A percentile compares a stretch with the other conserved stretches of the same genome.
These are phyloP conservation scores for Leptodactylus fuscus DNA, from an alignment of 2,113 vertebrate species.

Conservation along the genomic window DNA sequence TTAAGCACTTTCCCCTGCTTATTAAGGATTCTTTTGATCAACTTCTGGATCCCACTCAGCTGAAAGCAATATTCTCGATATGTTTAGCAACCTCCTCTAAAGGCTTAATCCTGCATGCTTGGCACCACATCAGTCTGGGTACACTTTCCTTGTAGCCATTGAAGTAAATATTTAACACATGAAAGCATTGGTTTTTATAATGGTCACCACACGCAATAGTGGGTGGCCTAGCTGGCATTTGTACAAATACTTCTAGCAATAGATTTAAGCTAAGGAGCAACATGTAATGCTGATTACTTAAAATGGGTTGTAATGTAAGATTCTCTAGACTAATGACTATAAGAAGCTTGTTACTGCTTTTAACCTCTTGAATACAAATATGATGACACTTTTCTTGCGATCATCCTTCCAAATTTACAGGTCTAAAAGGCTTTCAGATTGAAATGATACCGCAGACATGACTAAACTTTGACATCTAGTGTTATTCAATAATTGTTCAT, in stretches of 20 bases:
- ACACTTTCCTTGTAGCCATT: constrained; percentile 69
- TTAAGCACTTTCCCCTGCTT: constrained; percentile 61
- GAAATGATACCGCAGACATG: too few species aligned
- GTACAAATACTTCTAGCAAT: constrained; percentile 66
- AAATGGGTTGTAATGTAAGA: not conserved
- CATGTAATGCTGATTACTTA: constrained; percentile 63
- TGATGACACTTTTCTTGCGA: not conserved
- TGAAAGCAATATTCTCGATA: constrained; percentile 74
- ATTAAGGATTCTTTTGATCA: constrained; percentile 63
- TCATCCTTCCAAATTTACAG: not conserved
- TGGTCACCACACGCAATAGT: constrained; percentile 73
- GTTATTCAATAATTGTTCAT: too few species aligned
- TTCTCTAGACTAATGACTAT: too few species aligned
- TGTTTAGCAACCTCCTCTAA: constrained; percentile 66
- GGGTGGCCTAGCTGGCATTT: constrained; percentile 72
- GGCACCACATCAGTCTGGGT: constrained; percentile 75
- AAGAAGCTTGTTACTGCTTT: not conserved
- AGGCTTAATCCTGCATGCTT: constrained; percentile 68
- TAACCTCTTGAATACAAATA: not conserved
- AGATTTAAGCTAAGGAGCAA: constrained; percentile 69
- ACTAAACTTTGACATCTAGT: too few species aligned
- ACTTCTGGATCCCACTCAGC: constrained; percentile 63
- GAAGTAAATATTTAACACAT: constrained; percentile 72
- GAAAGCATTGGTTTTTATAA: constrained; percentile 65
- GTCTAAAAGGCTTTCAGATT: not conserved